Conservation (phyloP, 2,797 vertebrate species). For the Martes flavigula region DNA sequence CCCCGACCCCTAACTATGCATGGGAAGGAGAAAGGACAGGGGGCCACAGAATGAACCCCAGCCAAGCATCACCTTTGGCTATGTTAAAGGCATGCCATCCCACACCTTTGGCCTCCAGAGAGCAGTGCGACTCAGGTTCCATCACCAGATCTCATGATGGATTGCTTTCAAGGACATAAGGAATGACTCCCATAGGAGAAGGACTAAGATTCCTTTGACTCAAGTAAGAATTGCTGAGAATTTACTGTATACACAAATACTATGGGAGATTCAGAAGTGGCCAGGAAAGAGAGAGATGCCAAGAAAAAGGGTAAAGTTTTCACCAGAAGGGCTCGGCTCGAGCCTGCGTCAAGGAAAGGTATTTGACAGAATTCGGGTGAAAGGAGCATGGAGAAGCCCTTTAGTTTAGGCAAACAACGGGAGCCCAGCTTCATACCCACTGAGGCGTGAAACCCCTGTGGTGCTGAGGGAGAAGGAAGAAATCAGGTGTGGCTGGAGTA, state of each 20-base stretch:
- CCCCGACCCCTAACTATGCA: neutral
- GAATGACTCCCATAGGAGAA: too few relatives aligned
- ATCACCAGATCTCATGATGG: neutral
- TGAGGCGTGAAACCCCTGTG: fast-evolving
- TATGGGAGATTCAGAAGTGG: neutral
- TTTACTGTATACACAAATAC: fast-evolving
- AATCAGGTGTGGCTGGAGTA: neutral
- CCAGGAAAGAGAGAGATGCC: neutral
- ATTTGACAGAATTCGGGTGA: neutral
- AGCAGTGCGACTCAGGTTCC: fast-evolving
- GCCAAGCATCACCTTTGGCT: neutral
- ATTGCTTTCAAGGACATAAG: neutral
- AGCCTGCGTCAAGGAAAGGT: neutral
- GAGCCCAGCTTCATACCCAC: neutral
- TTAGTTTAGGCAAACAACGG: neutral
- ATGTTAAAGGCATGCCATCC: neutral
- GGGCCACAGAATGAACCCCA: neutral
- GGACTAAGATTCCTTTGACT: neutral
- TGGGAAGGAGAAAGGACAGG: neutral
- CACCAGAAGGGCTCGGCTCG: too few relatives aligned
- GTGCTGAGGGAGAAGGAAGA: neutral
- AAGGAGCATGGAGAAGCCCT: neutral
- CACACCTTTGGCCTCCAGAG: neutral
- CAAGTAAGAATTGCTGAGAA: neutral
- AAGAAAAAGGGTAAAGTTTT: neutral